Evolutionary conservation across 2,797 vertebrate species (phyloP), one percentile per base, ranked within the genome.

Genomic region (Coranthus polyacanthus): DNA sequence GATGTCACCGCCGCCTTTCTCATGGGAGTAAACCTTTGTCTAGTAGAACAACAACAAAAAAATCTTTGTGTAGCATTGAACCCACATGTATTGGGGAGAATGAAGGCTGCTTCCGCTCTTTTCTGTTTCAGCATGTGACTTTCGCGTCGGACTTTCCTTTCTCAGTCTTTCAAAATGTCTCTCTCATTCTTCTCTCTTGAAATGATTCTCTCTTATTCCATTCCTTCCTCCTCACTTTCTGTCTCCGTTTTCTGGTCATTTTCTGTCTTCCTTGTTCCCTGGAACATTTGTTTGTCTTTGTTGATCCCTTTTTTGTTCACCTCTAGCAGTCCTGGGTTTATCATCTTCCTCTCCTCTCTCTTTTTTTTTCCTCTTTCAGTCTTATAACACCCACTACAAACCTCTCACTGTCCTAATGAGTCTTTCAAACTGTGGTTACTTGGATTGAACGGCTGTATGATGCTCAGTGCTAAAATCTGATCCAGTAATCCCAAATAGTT

Each of bases 21-120:
- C 93, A 91, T 93, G 92, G 93, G 91, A 94, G 90, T 89, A 92
- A 93, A 94, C 88, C 90, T 94, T 93, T 94, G 92, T 93, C 90
- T 88, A 86, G 86, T 66, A 82, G 84, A 92, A 93, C 89, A 94
- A 94, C 92, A 91, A 94, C 92, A 94, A 94, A 92, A 94, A 89
- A 92, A 93, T 92, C 92, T 94, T 94, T 94, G 93, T 95, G 89
- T 88, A 79, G 90, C 91, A 83, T 86, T 91, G 90, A 92, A 79
- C 90, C 92, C 88, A 86, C 90, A 90, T 83, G 85, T 85, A 90
- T 86, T 79, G 82, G 79, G 75, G 64, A 88, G 88, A 88, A 75
- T 69, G 82, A 69, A 76, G 76, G 76, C 78, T 75, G 88, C 88
- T 93, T 92, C 92, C 92, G 89, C 83, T 89, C 87, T 72, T 92